These are phyloP conservation scores for Laodelphax striatellus DNA, from an alignment of 1,140 invertebrate species.

Conservation along the genomic window DNA sequence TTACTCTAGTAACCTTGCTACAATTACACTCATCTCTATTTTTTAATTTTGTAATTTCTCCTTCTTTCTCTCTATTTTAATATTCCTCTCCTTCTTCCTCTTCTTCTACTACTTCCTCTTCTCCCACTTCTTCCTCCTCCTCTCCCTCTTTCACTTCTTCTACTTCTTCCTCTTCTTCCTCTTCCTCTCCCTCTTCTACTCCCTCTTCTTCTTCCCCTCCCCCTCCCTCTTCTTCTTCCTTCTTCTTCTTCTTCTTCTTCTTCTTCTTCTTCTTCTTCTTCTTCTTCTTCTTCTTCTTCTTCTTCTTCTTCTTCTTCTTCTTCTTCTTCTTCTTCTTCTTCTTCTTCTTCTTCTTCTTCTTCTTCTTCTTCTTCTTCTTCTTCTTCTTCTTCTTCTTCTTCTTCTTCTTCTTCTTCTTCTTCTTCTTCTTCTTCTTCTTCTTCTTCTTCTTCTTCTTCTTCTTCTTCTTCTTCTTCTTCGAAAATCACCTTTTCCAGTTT, in stretches of 20 bases:
- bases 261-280: too few relatives aligned
- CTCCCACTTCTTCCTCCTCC: too few relatives aligned
- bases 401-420: slow-evolving; percentile 1
- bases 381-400: slow-evolving; percentile 1
- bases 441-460: neutral
- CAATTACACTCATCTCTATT: too few relatives aligned
- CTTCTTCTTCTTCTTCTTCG: slow-evolving; percentile 2
- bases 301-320: slow-evolving; percentile 3
- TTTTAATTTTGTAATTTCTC: too few relatives aligned
- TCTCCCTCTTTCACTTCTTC: too few relatives aligned
- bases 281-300: neutral
- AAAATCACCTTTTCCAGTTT: neutral
- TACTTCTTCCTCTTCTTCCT: too few relatives aligned
- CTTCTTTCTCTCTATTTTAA: too few relatives aligned
- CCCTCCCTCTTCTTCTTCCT: neutral
- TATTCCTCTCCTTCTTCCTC: too few relatives aligned
- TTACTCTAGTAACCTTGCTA: too few relatives aligned
- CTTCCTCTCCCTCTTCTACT: too few relatives aligned
- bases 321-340: neutral
- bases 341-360: slow-evolving; percentile 1
- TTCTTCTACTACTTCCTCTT: too few relatives aligned
- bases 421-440: slow-evolving; percentile 6
- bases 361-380: slow-evolving; percentile 9
- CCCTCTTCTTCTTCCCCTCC: neutral
- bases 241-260: too few relatives aligned